phyloP scores from a whole-genome alignment of 64 coral and sea anemone genomes.

The Hydrozoanthus tunicans region DNA sequence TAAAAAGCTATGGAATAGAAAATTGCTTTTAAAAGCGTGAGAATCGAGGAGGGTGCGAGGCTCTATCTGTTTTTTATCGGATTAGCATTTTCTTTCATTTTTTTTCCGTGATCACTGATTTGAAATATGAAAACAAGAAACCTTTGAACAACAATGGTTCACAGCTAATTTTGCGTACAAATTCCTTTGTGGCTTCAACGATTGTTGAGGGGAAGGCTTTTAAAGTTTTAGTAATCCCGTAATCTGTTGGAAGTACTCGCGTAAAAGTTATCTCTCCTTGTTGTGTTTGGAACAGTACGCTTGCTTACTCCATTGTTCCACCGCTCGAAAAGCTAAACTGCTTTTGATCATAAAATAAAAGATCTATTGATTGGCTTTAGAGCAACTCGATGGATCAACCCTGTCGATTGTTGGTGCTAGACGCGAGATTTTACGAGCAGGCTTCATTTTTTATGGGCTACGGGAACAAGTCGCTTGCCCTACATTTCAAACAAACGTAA shows the following conservation, averaged over 20 bases:
- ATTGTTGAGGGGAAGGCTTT: constrained; percentile 28
- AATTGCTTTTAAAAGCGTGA: constrained; percentile 49
- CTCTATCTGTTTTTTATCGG: constrained; percentile 28
- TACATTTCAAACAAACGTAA: constrained; percentile 31
- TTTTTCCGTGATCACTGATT: constrained; percentile 52
- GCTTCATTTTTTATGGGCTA: neutral
- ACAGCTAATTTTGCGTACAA: constrained; percentile 52
- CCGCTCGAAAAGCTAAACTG: constrained; percentile 34
- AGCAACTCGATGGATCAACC: neutral
- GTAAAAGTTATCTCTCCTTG: constrained; percentile 9
- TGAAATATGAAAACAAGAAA: constrained; percentile 25
- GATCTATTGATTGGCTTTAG: constrained; percentile 46
- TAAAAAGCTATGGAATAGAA: constrained; percentile 27
- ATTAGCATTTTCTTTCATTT: constrained; percentile 54
- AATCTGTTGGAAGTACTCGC: constrained; percentile 5
- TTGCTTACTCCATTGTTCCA: constrained; percentile 13
- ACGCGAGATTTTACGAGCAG: neutral
- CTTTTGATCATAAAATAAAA: constrained; percentile 50
- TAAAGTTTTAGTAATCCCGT: constrained; percentile 42
- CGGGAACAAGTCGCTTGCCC: neutral
- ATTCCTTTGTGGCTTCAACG: constrained; percentile 44
- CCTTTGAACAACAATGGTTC: constrained; percentile 20
- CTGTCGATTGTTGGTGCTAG: neutral
- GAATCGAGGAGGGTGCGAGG: constrained; percentile 10
- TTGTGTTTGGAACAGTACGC: constrained; percentile 22